Conservation (phyloP, 2,797 vertebrate species). For the Typhlichthys eigenmanni region DNA sequence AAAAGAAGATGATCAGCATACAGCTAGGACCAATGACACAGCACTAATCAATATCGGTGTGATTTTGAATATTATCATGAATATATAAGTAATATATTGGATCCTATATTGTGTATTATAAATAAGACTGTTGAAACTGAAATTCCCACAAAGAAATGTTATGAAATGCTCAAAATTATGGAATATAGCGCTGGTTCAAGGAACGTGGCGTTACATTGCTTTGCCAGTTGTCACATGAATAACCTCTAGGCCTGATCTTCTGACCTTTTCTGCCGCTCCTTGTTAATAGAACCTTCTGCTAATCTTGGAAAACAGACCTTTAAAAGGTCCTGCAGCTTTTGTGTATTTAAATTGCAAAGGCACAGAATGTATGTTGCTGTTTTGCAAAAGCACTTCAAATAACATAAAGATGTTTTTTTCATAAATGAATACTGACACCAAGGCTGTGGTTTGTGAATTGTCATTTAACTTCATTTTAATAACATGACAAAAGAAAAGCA, state of each 20-base stretch:
- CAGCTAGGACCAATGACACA: background rate
- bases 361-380: background rate
- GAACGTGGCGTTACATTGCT: background rate
- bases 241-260: slow-evolving; percentile 7
- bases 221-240: slow-evolving; percentile 1
- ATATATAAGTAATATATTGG: background rate
- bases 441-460: no score
- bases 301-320: slow-evolving; percentile 3
- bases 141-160: no score
- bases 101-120: background rate
- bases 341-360: background rate
- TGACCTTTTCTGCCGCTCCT: background rate
- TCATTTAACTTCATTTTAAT: no score
- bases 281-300: background rate
- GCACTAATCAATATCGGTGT: no score
- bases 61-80: no score
- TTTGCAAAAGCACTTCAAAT: background rate
- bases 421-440: no score
- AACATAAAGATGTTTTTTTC: no score
- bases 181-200: background rate
- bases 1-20: background rate
- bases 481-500: no score
- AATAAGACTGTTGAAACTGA: background rate
- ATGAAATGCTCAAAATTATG: no score
- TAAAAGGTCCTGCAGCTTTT: slow-evolving; percentile 1